These are phyloP conservation scores for Rhadinocentrus ornatus DNA, from an alignment of 2,797 vertebrate species.

Conservation along the genomic window DNA sequence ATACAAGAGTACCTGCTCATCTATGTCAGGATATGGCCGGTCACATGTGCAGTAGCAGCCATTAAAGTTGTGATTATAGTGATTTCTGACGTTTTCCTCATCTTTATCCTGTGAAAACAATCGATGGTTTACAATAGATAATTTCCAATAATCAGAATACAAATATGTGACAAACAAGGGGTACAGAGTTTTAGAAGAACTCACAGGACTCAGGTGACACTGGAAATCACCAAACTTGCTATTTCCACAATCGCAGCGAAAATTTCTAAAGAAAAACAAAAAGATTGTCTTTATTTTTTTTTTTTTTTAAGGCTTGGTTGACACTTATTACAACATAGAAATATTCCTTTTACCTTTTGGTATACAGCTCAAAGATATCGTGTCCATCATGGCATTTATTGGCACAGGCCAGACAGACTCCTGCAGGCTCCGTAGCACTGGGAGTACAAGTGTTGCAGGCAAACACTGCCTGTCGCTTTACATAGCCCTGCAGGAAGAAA, in stretches of 20 bases:
- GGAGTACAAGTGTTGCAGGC: conserved; percentile 92
- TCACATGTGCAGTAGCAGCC: conserved; percentile 94
- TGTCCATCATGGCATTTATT: conserved; percentile 95
- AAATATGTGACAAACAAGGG: background rate
- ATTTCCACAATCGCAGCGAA: conserved; percentile 94
- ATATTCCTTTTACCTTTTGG: conserved; percentile 86
- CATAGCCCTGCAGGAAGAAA: conserved; percentile 84
- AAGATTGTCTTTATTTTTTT: too few relatives aligned
- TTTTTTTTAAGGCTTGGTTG: too few relatives aligned
- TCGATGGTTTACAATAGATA: background rate
- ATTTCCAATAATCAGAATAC: background rate
- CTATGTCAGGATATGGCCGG: conserved; percentile 92
- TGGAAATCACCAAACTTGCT: conserved; percentile 89
- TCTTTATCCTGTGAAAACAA: conserved; percentile 85
- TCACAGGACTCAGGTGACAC: conserved; percentile 91
- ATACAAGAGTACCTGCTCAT: conserved; percentile 84
- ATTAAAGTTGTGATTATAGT: conserved; percentile 93
- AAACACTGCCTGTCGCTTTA: conserved; percentile 94
- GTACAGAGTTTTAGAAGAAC: conserved; percentile 46
- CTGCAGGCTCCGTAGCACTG: conserved; percentile 86
- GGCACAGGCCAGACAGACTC: conserved; percentile 91
- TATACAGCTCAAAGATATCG: conserved; percentile 92
- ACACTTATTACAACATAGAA: background rate
- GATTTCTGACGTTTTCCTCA: conserved; percentile 85
- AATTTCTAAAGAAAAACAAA: conserved; percentile 68